Percentiles rank a stretch among this genome's conserved stretches.
These are phyloP conservation scores for Prunella himalayana DNA, from an alignment of 2,113 vertebrate genomes.

Conservation along the genomic window DNA sequence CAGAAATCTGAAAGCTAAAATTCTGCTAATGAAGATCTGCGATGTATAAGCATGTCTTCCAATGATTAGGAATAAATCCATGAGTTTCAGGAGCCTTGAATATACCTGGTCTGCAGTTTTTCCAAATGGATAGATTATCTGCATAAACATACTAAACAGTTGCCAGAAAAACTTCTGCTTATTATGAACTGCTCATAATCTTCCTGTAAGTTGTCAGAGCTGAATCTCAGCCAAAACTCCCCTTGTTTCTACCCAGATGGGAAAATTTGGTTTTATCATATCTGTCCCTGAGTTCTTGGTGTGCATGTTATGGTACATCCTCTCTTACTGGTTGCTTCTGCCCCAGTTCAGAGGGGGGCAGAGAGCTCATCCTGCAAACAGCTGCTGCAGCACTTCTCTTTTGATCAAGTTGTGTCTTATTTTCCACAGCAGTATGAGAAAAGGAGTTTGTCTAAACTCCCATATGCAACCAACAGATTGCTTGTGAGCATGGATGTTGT, in stretches of 20 bases:
- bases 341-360: not conserved
- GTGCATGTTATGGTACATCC: not conserved
- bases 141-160: not conserved
- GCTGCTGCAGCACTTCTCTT: not conserved
- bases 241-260: not conserved
- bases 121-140: slow-evolving; percentile 10
- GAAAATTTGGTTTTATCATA: not conserved
- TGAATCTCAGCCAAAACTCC: not conserved
- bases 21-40: slow-evolving; percentile 46
- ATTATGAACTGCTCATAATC: not conserved
- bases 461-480: slow-evolving; percentile 71
- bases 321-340: not conserved
- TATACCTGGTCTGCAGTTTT: not conserved
- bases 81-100: slow-evolving; percentile 21
- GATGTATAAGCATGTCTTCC: slow-evolving; percentile 40
- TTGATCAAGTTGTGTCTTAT: slow-evolving; percentile 6
- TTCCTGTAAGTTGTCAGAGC: not conserved
- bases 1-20: not conserved
- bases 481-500: slow-evolving; percentile 34
- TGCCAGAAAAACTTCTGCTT: not conserved
- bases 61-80: slow-evolving; percentile 36
- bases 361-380: not conserved
- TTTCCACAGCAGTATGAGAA: not conserved
- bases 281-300: not conserved
- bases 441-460: slow-evolving; percentile 15